phyloP scores from a whole-genome alignment of 2,888 invertebrate genomes.

The Nysson spinosus region DNA sequence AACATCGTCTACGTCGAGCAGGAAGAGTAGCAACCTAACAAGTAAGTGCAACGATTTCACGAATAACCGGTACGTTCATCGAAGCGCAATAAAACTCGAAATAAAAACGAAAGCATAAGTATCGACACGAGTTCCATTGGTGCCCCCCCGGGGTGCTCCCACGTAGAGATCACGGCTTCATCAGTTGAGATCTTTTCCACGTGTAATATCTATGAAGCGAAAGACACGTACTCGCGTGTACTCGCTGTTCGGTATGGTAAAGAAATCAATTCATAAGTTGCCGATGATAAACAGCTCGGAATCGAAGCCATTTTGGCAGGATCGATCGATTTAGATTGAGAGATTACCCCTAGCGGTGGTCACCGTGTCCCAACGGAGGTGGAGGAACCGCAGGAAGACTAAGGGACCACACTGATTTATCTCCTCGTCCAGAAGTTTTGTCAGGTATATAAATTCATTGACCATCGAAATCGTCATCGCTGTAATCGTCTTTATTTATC shows the following conservation, averaged over 20 bases:
- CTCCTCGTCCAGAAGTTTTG: slow-evolving; percentile 49
- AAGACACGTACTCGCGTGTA: slow-evolving; percentile 6
- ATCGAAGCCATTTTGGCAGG: slow-evolving; percentile 68
- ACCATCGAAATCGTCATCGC: slow-evolving; percentile 63
- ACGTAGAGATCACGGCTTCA: slow-evolving; percentile 70
- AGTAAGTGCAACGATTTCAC: slow-evolving; percentile 46
- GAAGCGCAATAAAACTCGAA: slow-evolving; percentile 57
- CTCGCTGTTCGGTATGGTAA: slow-evolving; percentile 32
- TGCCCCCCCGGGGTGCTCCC: slow-evolving; percentile 73
- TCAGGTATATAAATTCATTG: slow-evolving; percentile 65
- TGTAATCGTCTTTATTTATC: slow-evolving; percentile 65
- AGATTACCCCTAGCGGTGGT: slow-evolving; percentile 64
- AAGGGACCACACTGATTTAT: slow-evolving; percentile 54
- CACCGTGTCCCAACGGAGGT: slow-evolving; percentile 13
- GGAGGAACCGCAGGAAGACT: slow-evolving; percentile 1
- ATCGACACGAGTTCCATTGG: slow-evolving; percentile 65
- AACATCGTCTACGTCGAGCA: not conserved
- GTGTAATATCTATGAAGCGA: slow-evolving; percentile 19
- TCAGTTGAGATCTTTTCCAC: slow-evolving; percentile 50
- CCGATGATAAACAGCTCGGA: slow-evolving; percentile 63
- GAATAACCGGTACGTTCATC: slow-evolving; percentile 55
- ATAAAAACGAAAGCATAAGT: slow-evolving; percentile 54
- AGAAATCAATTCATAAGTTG: slow-evolving; percentile 61
- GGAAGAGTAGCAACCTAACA: not conserved
- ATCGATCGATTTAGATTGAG: slow-evolving; percentile 75